Evolutionary conservation across 2,797 vertebrate genomes (phyloP), one percentile per base, ranked within the genome.

Genomic region (Chaetophractus vellerosus): DNA sequence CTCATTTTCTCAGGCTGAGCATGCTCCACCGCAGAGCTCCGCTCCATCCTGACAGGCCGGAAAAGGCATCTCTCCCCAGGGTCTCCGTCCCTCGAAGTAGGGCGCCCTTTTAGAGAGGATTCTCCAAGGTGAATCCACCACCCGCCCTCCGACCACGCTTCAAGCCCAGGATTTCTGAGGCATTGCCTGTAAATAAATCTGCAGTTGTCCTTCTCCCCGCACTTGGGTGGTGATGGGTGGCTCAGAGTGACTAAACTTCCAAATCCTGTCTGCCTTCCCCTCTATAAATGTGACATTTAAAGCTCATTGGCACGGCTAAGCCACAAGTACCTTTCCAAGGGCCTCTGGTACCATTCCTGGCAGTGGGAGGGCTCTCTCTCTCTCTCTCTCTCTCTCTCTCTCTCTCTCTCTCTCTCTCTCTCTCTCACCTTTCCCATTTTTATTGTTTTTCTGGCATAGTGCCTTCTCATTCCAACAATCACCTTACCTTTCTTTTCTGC

Each of bases 241-340:
- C 94, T 71, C 8, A 12, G 82, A 96, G 95, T 93, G n/a, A n/a
- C n/a, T 50, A 24, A 71, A 90, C 75, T 92, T 55, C 88, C 93
- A 83, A 88, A 85, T 59, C 87, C 94, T 33, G 52, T 76, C 88
- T 72, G 81, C 72, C 72, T 79, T 86, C 74, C 71, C 87, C 90
- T 93, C 90, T 83, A 63, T 74, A 89, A 96, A 92, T 0, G 76
- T 72, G 97, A 97, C 97, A 96, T 91, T 94, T 94, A 95, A 68
- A 64, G 95, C 88, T 87, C 90, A 94, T 81, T 69, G 97, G 94
- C 91, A 41, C 33, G 71, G 94, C 95, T 95, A 90, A 97, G 96
- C 97, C 97, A 96, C 89, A 78, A 79, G 97, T 92, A 96, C 76
- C 31, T 10, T 86, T 85, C 88, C 76, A 80, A 79, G 55, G 69